phyloP scores from a whole-genome alignment of 1,140 invertebrate species.

The Batillaria attramentaria region DNA sequence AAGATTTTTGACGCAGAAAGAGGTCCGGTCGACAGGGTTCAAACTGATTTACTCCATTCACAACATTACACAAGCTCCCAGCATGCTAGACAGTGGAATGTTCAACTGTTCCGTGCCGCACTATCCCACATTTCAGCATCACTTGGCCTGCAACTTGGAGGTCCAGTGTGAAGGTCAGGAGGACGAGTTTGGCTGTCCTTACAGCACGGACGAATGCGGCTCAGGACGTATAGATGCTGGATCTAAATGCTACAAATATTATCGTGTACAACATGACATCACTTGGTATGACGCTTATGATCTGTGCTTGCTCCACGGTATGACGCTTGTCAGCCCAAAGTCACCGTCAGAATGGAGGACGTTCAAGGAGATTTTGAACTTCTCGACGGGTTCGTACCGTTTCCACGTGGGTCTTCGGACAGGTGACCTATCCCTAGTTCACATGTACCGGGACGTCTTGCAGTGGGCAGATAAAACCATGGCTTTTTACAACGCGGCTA shows the following conservation, averaged over 20 bases:
- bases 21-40: no score
- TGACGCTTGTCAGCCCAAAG: conserved; percentile 4
- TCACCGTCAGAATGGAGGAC: conserved; percentile 1
- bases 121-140: background rate
- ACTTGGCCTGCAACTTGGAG: conserved; percentile 12
- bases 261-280: background rate
- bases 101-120: conserved; percentile 19
- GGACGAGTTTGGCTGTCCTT: conserved; percentile 15
- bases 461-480: conserved; percentile 26
- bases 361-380: no score
- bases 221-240: conserved; percentile 9
- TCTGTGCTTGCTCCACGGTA: background rate
- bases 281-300: conserved; percentile 4
- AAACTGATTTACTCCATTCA: conserved; percentile 24
- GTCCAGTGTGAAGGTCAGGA: background rate
- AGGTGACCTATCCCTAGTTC: background rate
- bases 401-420: conserved; percentile 15
- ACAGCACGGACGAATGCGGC: conserved; percentile 2
- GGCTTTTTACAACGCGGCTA: no score
- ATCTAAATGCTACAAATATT: conserved; percentile 22
- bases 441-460: conserved; percentile 7
- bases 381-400: background rate
- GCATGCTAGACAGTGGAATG: background rate
- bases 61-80: background rate
- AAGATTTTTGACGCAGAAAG: no score